Conservation (phyloP, 1,140 invertebrate species). For the Lysiphlebus fabarum region DNA sequence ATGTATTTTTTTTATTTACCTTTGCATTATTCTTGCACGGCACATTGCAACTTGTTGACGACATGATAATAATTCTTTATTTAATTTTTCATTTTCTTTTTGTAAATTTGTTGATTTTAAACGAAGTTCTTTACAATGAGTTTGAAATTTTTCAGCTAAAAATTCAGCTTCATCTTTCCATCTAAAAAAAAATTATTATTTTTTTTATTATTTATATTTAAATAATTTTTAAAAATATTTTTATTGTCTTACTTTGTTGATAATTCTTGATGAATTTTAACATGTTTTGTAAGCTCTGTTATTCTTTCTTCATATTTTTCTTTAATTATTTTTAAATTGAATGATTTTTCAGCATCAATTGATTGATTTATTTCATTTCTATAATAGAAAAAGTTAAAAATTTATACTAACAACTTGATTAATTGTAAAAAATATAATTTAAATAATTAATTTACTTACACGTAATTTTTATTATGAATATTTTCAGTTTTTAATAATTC, state of each 20-base stretch:
- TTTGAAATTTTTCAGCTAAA: constrained; percentile 61
- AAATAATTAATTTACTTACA: too few relatives aligned
- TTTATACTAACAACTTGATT: too few relatives aligned
- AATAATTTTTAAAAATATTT: constrained; percentile 9
- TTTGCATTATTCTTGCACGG: constrained; percentile 40
- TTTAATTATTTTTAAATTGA: constrained; percentile 40
- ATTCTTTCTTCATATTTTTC: constrained; percentile 47
- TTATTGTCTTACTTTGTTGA: constrained; percentile 42
- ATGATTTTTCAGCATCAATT: constrained; percentile 13
- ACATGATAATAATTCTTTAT: constrained; percentile 53
- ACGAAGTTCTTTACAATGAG: constrained; percentile 52
- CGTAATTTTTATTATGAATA: too few relatives aligned
- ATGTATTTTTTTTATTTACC: constrained; percentile 26
- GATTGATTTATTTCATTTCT: constrained; percentile 23
- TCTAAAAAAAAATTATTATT: constrained; percentile 41
- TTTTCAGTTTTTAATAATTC: constrained; percentile 3
- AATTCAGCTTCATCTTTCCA: constrained; percentile 65
- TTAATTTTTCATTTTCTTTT: constrained; percentile 58
- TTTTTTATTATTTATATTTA: constrained; percentile 5
- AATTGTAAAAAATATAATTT: too few relatives aligned
- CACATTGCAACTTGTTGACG: constrained; percentile 49
- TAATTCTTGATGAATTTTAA: constrained; percentile 51
- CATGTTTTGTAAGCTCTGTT: constrained; percentile 48
- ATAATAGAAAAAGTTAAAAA: too few relatives aligned
- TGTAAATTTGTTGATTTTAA: constrained; percentile 43